Evolutionary conservation across 2,888 invertebrate genomes (phyloP), one percentile per base, ranked within the genome.

Genomic region (Synanthedon myopaeformis): DNA sequence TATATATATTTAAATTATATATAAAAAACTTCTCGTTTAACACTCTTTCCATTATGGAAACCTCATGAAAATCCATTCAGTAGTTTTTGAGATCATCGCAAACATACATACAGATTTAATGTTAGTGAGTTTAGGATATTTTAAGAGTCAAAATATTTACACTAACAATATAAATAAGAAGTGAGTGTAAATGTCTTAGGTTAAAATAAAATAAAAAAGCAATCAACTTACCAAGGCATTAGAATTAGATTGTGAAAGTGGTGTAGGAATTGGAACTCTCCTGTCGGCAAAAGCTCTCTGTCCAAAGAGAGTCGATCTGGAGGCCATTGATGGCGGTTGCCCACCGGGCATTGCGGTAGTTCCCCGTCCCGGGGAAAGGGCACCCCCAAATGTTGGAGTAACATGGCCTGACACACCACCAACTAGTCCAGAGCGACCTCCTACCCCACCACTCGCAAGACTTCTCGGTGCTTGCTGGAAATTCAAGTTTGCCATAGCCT

Each of bases 401-500:
- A 90, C 82, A 84, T 87, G 87, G 53, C 86, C 87, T 10, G 85
- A 82, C 13, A 83, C 92, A 76, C 93, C 93, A 70, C 93, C 93
- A 81, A 93, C 95, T 79, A 94, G 91, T 75, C 94, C 94, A 61
- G 92, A 79, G 70, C 90, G 76, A 73, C 89, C 77, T 50, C 86
- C 85, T 58, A 87, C 84, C 57, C 88, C 82, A 67, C 88, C 92
- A 85, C 93, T 93, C 82, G 94, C 93, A 89, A 95, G 92, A 90
- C 93, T 95, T 89, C 95, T 92, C 86, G 95, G 94, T 71, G 93
- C 92, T 89, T 93, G 93, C 86, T 93, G 93, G 89, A 95, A 94
- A 90, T 95, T 95, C 92, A 95, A 91, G 91, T 95, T 95, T 90
- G 95, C 95, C 95, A 96, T 95, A 92, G 92, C 94, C 94, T 90